Conservation (phyloP, 2,888 invertebrate genomes). For the Macrophya alboannulata region DNA sequence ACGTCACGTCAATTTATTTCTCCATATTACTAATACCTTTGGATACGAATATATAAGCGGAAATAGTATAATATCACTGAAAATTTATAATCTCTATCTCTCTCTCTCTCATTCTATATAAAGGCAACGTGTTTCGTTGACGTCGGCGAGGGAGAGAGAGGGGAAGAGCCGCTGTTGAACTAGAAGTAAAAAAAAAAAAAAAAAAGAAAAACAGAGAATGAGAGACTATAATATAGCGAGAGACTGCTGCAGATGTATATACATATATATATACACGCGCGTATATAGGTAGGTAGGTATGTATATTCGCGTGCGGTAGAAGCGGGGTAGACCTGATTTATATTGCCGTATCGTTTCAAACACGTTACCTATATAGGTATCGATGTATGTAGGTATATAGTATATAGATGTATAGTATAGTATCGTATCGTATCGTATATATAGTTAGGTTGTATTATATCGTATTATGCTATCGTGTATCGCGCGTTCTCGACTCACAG, state of each 20-base stretch:
- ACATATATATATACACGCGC: not conserved
- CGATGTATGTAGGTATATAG: constrained; percentile 11
- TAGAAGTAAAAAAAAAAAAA: constrained; percentile 7
- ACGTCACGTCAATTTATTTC: not conserved
- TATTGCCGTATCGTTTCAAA: constrained; percentile 48
- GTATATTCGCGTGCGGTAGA: constrained; percentile 1
- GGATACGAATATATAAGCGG: not conserved
- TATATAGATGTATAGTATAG: too few relatives aligned
- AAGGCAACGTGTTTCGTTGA: not conserved
- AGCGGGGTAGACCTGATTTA: constrained; percentile 48
- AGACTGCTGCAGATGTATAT: not conserved
- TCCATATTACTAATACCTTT: not conserved
- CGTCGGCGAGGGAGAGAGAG: not conserved
- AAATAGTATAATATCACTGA: not conserved
- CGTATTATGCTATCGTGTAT: constrained; percentile 36
- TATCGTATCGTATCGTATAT: constrained; percentile 5
- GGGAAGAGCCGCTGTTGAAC: not conserved
- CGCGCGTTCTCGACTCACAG: constrained; percentile 9
- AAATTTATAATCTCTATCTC: not conserved
- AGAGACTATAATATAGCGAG: not conserved
- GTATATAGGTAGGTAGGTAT: not conserved
- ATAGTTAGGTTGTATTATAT: not conserved
- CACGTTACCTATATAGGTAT: constrained; percentile 16
- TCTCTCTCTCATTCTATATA: not conserved
- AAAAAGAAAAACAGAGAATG: too few relatives aligned